phyloP scores from a whole-genome alignment of 2,113 vertebrate genomes.

The Chaetodon trifascialis region DNA sequence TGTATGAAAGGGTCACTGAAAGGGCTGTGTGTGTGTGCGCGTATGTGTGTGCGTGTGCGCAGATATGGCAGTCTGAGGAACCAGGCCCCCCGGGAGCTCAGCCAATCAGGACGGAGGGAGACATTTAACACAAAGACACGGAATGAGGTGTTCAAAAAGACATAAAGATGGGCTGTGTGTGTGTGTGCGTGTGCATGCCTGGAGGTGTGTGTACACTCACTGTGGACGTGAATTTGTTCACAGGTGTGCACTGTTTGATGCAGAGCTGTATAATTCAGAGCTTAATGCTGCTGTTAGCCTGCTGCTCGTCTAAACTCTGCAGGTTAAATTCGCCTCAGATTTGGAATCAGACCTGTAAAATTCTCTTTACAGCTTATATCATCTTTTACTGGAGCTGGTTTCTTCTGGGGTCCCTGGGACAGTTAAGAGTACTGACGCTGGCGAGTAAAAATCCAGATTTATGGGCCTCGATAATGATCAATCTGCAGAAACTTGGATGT shows the following conservation, averaged over 20 bases:
- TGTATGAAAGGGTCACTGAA: not conserved
- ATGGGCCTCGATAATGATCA: not conserved
- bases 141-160: slow-evolving; percentile 31
- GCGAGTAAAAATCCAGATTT: not conserved
- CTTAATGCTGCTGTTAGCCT: not conserved
- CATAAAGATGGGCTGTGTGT: slow-evolving; percentile 16
- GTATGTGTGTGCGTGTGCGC: not conserved
- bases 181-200: slow-evolving; percentile 2
- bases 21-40: not conserved
- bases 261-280: not conserved
- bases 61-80: slow-evolving; percentile 19
- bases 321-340: too few relatives aligned
- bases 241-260: not conserved
- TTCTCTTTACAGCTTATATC: not conserved
- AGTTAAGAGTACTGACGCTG: not conserved
- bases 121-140: slow-evolving; percentile 19
- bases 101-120: slow-evolving; percentile 43
- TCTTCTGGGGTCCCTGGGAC: not conserved
- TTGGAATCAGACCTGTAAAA: too few relatives aligned
- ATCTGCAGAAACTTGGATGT: too few relatives aligned
- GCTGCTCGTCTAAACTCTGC: not conserved
- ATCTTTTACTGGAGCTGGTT: not conserved
- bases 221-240: not conserved
- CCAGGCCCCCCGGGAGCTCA: slow-evolving; percentile 35
- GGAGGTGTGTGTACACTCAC: not conserved